phyloP scores from a whole-genome alignment of 2,888 invertebrate genomes.

The Mythimna pallens region DNA sequence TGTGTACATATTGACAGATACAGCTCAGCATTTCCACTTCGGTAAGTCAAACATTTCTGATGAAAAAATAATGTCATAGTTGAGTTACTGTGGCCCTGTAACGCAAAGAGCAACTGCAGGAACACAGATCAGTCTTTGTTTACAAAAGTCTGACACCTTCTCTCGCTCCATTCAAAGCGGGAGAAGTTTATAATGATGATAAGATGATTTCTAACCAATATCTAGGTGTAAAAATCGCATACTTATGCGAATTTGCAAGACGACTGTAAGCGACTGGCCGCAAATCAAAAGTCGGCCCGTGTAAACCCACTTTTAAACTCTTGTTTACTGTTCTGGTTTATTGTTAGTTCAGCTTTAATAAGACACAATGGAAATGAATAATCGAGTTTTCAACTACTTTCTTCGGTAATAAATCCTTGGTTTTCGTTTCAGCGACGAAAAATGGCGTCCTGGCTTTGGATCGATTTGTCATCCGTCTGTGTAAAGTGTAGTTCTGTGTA shows the following conservation, averaged over 20 bases:
- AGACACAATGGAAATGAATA: slow-evolving; percentile 64
- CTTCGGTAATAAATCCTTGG: slow-evolving; percentile 45
- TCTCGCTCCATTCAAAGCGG: too few relatives aligned
- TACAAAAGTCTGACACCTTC: too few relatives aligned
- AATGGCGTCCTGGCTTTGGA: slow-evolving; percentile 24
- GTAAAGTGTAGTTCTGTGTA: slow-evolving; percentile 53
- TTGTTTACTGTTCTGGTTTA: slow-evolving; percentile 47
- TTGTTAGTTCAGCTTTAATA: slow-evolving; percentile 47
- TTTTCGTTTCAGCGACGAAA: slow-evolving; percentile 40
- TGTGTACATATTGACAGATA: too few relatives aligned
- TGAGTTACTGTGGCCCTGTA: too few relatives aligned
- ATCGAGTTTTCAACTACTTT: slow-evolving; percentile 58
- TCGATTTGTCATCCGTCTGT: slow-evolving; percentile 55
- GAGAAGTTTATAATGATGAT: too few relatives aligned
- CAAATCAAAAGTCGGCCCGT: background rate
- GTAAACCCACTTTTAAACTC: slow-evolving; percentile 11
- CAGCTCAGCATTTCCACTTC: too few relatives aligned
- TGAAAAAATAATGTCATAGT: too few relatives aligned
- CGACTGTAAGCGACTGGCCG: background rate
- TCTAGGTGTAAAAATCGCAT: too few relatives aligned
- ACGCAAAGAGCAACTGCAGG: too few relatives aligned
- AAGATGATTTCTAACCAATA: too few relatives aligned
- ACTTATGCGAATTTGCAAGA: slow-evolving; percentile 1
- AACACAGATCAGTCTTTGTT: too few relatives aligned
- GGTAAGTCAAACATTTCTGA: too few relatives aligned